Evolutionary conservation across 1,140 invertebrate species (phyloP).

Genomic region (Drosophila azteca): DNA sequence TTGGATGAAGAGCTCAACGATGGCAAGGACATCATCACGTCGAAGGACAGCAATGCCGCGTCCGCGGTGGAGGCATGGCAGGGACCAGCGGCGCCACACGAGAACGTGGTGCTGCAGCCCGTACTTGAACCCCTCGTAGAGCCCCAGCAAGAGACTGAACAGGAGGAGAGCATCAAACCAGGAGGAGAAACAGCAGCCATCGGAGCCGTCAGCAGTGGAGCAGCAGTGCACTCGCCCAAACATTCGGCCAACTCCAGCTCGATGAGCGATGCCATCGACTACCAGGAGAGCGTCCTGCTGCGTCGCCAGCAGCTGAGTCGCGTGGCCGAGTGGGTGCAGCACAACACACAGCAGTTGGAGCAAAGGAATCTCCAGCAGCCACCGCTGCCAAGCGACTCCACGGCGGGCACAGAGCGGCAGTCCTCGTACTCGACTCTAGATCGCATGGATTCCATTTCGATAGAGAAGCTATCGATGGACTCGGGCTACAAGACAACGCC

Average conservation of each 20-base stretch:
- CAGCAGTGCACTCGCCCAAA: constrained; percentile 48
- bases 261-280: constrained; percentile 74
- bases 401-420: constrained; percentile 72
- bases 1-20: constrained; percentile 82
- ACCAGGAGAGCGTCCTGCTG: constrained; percentile 81
- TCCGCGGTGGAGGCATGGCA: constrained; percentile 68
- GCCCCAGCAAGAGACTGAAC: constrained; percentile 50
- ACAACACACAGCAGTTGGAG: constrained; percentile 84
- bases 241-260: constrained; percentile 79
- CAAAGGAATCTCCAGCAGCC: constrained; percentile 67
- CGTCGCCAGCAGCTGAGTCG: constrained; percentile 87
- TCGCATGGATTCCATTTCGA: constrained; percentile 79
- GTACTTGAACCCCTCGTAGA: constrained; percentile 70
- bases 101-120: constrained; percentile 62
- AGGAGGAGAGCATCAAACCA: constrained; percentile 18
- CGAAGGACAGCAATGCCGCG: constrained; percentile 74
- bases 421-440: constrained; percentile 77
- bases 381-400: constrained; percentile 59
- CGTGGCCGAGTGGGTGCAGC: constrained; percentile 89
- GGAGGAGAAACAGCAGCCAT: neutral
- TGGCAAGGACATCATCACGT: constrained; percentile 82
- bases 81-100: constrained; percentile 52
- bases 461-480: constrained; percentile 80
- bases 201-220: neutral
- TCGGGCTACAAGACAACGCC: constrained; percentile 82